These are phyloP conservation scores for Tychaedon coryphoeus DNA, from an alignment of 2,113 vertebrate genomes.

Conservation along the genomic window DNA sequence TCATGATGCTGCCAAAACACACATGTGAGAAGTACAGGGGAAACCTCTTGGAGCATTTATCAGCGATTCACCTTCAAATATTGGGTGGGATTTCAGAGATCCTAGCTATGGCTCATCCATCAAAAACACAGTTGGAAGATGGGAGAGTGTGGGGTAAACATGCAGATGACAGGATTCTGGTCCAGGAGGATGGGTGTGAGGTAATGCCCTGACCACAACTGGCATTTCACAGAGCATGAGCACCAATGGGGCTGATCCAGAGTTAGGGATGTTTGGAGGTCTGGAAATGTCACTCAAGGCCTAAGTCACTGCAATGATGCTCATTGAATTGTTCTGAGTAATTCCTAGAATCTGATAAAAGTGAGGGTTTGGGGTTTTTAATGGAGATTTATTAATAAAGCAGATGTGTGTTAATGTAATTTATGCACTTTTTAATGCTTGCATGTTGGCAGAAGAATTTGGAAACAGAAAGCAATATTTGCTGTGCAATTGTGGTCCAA, in stretches of 20 bases:
- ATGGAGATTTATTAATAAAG: neutral
- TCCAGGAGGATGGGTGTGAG: neutral
- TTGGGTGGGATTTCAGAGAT: neutral
- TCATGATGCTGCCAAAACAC: neutral
- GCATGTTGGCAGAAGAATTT: neutral
- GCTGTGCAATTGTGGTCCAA: neutral
- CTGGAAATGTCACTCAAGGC: neutral
- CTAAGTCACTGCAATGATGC: neutral
- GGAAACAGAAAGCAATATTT: neutral
- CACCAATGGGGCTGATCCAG: rapidly evolving
- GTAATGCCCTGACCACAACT: too few species aligned
- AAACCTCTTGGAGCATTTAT: neutral
- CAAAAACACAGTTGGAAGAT: neutral
- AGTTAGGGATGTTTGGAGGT: neutral
- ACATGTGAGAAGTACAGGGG: neutral
- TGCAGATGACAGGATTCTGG: neutral
- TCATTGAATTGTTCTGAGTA: neutral
- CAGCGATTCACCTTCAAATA: neutral
- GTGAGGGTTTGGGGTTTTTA: neutral
- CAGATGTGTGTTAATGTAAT: neutral
- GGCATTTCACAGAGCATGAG: neutral
- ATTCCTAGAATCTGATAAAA: neutral
- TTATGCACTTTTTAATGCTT: neutral
- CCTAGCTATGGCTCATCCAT: neutral
- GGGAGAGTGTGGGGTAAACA: neutral